Percentiles rank a stretch among this genome's conserved stretches.
Evolutionary conservation across 2,113 vertebrate species (phyloP).

Genomic region (Pandion haliaetus): DNA sequence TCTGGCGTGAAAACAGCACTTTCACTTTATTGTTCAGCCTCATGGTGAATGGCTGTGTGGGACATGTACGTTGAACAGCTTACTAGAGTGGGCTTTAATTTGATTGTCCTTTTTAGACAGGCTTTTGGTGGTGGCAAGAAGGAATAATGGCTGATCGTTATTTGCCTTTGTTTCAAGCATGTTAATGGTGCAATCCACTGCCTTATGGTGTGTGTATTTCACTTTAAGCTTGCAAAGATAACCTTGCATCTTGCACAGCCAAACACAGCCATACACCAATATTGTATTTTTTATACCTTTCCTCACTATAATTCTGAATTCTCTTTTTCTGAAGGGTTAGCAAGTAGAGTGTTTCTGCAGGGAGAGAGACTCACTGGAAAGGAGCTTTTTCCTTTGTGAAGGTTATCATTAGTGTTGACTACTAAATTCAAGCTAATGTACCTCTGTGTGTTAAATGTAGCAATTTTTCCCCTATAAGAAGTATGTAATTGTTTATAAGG

Average conservation of each 20-base stretch:
- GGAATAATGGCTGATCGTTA: not conserved
- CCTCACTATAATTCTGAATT: not conserved
- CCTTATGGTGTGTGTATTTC: not conserved
- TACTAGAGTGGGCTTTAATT: not conserved
- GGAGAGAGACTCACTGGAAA: not conserved
- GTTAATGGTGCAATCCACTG: not conserved
- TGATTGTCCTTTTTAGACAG: not conserved
- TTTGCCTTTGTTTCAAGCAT: constrained; percentile 19
- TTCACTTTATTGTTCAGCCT: not conserved
- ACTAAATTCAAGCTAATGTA: not conserved
- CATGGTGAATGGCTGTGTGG: not conserved
- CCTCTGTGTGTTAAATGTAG: not conserved
- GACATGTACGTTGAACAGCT: not conserved
- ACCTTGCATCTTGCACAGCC: not conserved
- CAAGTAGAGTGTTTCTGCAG: not conserved
- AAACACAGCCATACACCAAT: not conserved
- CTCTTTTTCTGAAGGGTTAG: not conserved
- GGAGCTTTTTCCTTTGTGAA: not conserved
- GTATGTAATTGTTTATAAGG: not conserved
- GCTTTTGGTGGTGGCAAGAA: not conserved
- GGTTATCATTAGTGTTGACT: not conserved
- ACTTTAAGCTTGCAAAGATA: not conserved
- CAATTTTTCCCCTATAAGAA: not conserved
- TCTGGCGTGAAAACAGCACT: not conserved
- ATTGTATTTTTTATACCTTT: not conserved